These are phyloP conservation scores for Byasa hedistus DNA, from an alignment of 2,888 invertebrate species.

Conservation along the genomic window DNA sequence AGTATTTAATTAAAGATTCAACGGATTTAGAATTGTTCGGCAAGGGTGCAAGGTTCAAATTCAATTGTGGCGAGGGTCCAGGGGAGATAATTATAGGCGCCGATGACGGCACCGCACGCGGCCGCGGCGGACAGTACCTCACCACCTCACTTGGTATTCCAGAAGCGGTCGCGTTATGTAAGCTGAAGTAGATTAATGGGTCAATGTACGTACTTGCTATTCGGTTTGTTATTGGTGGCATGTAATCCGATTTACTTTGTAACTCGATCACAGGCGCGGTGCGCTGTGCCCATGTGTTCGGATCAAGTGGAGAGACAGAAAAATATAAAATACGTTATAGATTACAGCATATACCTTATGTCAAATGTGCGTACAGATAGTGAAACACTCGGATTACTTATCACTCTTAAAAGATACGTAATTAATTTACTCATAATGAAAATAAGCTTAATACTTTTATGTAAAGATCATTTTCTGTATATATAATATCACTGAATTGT, in stretches of 20 bases:
- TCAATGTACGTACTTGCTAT: slow-evolving; percentile 55
- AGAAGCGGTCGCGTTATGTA: slow-evolving; percentile 51
- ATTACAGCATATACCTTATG: too few relatives aligned
- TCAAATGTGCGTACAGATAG: too few relatives aligned
- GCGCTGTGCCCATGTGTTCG: background rate
- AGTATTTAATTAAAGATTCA: slow-evolving; percentile 8
- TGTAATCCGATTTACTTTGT: slow-evolving; percentile 44
- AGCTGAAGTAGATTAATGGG: slow-evolving; percentile 64
- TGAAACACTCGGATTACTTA: too few relatives aligned
- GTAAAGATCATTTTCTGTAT: too few relatives aligned
- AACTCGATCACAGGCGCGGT: slow-evolving; percentile 17
- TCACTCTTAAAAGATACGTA: too few relatives aligned
- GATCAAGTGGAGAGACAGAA: background rate
- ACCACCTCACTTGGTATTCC: slow-evolving; percentile 50
- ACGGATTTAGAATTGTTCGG: slow-evolving; percentile 18
- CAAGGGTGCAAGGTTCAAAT: slow-evolving; percentile 27
- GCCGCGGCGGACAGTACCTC: slow-evolving; percentile 48
- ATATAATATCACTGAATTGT: too few relatives aligned
- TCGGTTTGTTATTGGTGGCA: slow-evolving; percentile 41
- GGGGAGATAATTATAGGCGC: slow-evolving; percentile 44
- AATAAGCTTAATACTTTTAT: too few relatives aligned
- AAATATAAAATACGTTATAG: too few relatives aligned
- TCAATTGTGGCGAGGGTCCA: slow-evolving; percentile 5
- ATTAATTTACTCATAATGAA: too few relatives aligned
- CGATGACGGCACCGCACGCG: slow-evolving; percentile 54